These are phyloP conservation scores for Tympanoctomys barrerae DNA, from an alignment of 2,797 vertebrate species.

Conservation along the genomic window DNA sequence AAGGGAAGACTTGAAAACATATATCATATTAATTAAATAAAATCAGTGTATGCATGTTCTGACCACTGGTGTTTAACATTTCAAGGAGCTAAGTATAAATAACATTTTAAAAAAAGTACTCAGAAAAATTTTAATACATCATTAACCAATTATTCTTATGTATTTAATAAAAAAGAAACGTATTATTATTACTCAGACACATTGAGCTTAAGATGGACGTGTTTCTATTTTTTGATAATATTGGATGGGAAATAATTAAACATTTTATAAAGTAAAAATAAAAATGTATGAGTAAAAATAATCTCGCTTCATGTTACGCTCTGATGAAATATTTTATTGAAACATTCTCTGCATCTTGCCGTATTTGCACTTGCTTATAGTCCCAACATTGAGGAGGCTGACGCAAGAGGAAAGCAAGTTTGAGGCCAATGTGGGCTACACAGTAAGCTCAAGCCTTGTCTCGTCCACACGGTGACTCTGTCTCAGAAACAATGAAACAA, in stretches of 20 bases:
- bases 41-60: background rate
- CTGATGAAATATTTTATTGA: background rate
- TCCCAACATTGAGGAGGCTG: background rate
- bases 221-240: background rate
- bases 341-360: background rate
- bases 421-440: background rate
- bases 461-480: background rate
- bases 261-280: background rate
- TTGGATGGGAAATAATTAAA: background rate
- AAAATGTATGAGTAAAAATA: background rate
- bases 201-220: background rate
- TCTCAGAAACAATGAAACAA: background rate
- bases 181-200: background rate
- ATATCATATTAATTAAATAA: background rate
- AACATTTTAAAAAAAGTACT: background rate
- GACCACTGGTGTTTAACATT: background rate
- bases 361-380: background rate
- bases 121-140: background rate
- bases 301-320: background rate
- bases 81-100: background rate
- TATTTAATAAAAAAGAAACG: background rate
- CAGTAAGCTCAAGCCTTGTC: background rate
- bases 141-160: background rate
- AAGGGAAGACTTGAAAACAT: background rate
- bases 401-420: background rate